These are phyloP conservation scores for Pseudomyrmex flavicornis DNA, from an alignment of 1,140 invertebrate species.

Conservation along the genomic window DNA sequence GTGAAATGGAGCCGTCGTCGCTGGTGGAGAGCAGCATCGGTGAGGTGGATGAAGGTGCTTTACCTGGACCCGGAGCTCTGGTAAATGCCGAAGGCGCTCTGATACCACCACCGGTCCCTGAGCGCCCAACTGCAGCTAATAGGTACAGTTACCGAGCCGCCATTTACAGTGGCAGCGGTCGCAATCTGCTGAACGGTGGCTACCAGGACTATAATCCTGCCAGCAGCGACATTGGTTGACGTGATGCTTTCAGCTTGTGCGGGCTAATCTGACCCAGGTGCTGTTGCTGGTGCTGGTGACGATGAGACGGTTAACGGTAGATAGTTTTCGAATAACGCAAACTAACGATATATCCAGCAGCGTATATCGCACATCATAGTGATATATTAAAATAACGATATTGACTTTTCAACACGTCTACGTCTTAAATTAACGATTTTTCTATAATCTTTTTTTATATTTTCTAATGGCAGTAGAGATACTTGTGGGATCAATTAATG, in stretches of 20 bases:
- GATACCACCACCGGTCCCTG: constrained; percentile 84
- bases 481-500: too few species aligned
- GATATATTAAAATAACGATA: constrained; percentile 48
- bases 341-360: constrained; percentile 66
- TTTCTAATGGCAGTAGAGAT: too few species aligned
- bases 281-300: constrained; percentile 46
- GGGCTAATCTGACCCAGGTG: constrained; percentile 85
- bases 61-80: constrained; percentile 73
- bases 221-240: constrained; percentile 90
- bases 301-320: constrained; percentile 47
- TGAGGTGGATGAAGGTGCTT: constrained; percentile 90
- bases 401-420: too few species aligned
- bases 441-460: too few species aligned
- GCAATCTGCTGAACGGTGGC: constrained; percentile 86
- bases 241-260: constrained; percentile 92
- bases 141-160: constrained; percentile 93
- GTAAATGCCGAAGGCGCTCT: constrained; percentile 81
- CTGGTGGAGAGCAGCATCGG: constrained; percentile 90
- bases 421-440: too few species aligned
- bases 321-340: constrained; percentile 63
- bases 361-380: constrained; percentile 37
- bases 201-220: constrained; percentile 77
- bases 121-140: constrained; percentile 87
- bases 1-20: constrained; percentile 88
- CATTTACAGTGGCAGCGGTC: constrained; percentile 86